Percentiles rank a stretch among this genome's conserved stretches.
These are phyloP conservation scores for Protula sp. DNA, from an alignment of 2,888 invertebrate genomes.

Conservation along the genomic window DNA sequence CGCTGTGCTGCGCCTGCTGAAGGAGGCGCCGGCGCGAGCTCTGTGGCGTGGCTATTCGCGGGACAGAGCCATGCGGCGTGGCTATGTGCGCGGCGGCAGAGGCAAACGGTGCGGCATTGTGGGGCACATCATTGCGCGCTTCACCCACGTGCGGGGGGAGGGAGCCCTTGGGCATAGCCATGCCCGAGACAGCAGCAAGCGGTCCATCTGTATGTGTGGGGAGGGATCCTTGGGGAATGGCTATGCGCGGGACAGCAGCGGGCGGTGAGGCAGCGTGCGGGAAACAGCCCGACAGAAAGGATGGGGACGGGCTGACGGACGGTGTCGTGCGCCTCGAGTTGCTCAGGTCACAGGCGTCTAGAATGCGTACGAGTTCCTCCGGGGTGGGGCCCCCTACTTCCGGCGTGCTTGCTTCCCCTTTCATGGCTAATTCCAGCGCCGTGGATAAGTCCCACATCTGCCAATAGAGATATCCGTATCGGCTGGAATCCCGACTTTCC, in stretches of 20 bases:
- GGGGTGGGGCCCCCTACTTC: constrained; percentile 83
- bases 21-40: background rate
- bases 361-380: constrained; percentile 79
- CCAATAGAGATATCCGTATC: no score
- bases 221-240: no score
- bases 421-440: constrained; percentile 68
- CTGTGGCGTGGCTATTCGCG: background rate
- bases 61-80: no score
- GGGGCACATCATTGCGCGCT: no score
- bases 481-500: no score
- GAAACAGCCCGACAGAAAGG: constrained; percentile 19
- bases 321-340: constrained; percentile 73
- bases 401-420: background rate
- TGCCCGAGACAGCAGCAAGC: no score
- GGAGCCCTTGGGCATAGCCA: no score
- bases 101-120: no score
- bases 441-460: constrained; percentile 97
- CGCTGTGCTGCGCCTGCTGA: background rate
- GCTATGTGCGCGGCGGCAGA: no score
- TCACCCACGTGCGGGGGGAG: no score
- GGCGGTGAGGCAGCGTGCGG: no score
- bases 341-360: constrained; percentile 91
- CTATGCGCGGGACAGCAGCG: background rate
- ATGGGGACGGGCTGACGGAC: constrained; percentile 70
- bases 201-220: no score